These are phyloP conservation scores for Cyclura pinguis DNA, from an alignment of 2,797 vertebrate genomes.

Conservation along the genomic window DNA sequence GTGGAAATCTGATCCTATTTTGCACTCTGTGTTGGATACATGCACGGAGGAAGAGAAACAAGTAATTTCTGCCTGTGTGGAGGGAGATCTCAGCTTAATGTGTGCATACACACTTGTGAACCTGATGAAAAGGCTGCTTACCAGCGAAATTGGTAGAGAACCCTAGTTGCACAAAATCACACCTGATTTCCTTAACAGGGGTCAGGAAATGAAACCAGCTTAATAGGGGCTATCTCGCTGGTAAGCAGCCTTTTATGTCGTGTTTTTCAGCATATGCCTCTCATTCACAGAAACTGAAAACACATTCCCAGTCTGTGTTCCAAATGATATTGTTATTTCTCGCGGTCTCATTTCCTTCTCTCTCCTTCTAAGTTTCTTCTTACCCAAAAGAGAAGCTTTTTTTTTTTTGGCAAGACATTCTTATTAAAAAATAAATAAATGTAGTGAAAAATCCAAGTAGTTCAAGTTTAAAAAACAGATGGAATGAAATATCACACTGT, in stretches of 20 bases:
- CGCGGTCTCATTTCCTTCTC: neutral
- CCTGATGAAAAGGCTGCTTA: neutral
- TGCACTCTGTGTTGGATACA: neutral
- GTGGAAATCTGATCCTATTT: neutral
- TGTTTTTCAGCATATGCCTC: neutral
- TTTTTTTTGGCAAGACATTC: neutral
- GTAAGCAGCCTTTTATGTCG: neutral
- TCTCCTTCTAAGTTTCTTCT: neutral
- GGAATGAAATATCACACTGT: neutral
- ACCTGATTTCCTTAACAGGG: neutral
- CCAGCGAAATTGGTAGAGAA: neutral
- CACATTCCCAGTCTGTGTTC: neutral
- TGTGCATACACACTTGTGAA: neutral
- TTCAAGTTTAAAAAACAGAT: neutral
- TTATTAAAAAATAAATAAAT: neutral
- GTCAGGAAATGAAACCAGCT: conserved; percentile 1
- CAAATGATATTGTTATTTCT: neutral
- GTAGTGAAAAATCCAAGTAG: neutral
- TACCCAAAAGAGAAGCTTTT: neutral
- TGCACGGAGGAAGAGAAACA: neutral
- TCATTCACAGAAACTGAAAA: neutral
- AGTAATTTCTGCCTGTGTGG: neutral
- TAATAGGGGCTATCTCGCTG: neutral
- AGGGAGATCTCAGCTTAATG: neutral
- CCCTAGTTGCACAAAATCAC: neutral